Conservation (phyloP, 1,140 invertebrate species). For the Rhizoglyphus robini region DNA sequence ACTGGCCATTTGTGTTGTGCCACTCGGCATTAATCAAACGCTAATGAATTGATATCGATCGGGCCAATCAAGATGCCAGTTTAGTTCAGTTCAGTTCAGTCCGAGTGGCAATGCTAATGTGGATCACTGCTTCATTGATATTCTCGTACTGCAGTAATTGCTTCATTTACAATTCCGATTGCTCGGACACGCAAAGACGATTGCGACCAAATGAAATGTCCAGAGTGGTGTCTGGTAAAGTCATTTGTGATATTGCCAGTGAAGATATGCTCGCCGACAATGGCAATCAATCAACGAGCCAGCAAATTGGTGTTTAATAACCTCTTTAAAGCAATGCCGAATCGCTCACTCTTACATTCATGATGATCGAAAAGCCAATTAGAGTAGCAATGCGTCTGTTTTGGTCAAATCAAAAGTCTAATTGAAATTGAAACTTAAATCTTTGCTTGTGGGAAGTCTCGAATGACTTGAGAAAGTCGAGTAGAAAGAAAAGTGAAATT, state of each 20-base stretch:
- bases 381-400: too few species aligned
- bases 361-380: too few species aligned
- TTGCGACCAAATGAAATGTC: background rate
- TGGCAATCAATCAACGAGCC: background rate
- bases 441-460: too few species aligned
- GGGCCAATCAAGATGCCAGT: background rate
- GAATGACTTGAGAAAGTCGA: too few species aligned
- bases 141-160: background rate
- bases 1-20: background rate
- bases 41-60: conserved; percentile 13
- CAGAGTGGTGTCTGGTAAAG: background rate
- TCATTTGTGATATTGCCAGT: background rate
- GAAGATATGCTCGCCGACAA: background rate
- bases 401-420: too few species aligned
- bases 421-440: too few species aligned
- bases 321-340: background rate
- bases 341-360: background rate
- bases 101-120: background rate
- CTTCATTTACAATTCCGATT: conserved; percentile 13
- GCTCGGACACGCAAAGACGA: background rate
- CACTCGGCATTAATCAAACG: background rate
- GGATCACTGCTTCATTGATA: background rate
- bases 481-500: too few species aligned
- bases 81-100: background rate
- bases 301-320: conserved; percentile 1